Base-by-base conservation (phyloP, 2,888 invertebrate genomes). In the Ischnura elegans region DNA sequence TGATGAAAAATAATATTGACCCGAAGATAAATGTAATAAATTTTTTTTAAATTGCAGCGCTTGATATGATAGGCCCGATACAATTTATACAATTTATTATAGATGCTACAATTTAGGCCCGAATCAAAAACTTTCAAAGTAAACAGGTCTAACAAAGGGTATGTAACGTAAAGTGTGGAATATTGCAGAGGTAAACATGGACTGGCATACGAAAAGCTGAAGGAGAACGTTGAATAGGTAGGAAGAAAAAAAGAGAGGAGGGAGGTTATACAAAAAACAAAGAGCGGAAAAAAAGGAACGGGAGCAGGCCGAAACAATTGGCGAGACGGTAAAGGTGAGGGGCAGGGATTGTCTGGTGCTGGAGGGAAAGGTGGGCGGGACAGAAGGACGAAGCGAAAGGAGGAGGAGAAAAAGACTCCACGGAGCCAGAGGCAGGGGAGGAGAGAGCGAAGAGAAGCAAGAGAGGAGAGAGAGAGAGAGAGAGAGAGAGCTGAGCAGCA, bases 241-340 rank as follows among this genome's bases (percentile, higher is more conserved):
- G 19, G 51, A 47, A 13, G 13, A 8, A 47, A 47, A 45, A 43
- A 1, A 43, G 86, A n/a, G 86, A 16, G 45, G 4, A 25, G 45
- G 45, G 86, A 2, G 45, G 25, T 6, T 25, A 25, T 45, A 46
- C 25, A 16, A 25, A 25, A 46, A 8, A 45, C 25, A 45, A 45
- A 2, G n/a, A 6, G 25, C 4, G 10, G n/a, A 42, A 86, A 86
- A 45, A 46, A 42, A 21, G 19, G 42, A 45, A 86, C 43, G 4
- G 46, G 45, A 86, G 45, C 86, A 46, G 6, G 86, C 86, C 43
- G 46, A 86, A 46, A 86, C 86, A 86, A 86, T 86, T 43, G 86
- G 76, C 8, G 76, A 36, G 76, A 76, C 76, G 76, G 36, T 3
- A 36, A 25, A 36, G 76, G 76, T 25, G n/a, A 36, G 76, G 5